These are phyloP conservation scores for Harpagifer antarcticus DNA, from an alignment of 2,797 vertebrate species.

Conservation along the genomic window DNA sequence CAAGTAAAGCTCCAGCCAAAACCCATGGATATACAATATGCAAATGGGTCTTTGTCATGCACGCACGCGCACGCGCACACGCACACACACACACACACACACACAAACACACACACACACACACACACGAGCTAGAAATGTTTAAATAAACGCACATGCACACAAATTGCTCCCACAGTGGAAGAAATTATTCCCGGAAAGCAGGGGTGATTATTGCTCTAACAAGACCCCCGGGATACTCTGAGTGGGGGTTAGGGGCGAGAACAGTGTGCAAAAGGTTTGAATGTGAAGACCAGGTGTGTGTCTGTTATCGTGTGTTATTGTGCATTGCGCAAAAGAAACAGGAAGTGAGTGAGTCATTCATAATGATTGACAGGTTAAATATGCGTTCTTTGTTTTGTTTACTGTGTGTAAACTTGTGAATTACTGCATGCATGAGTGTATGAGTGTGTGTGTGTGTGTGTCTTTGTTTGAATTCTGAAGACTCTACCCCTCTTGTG, in stretches of 20 bases:
- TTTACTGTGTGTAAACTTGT: slow-evolving; percentile 10
- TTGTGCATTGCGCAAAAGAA: no score
- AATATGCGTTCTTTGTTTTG: not conserved
- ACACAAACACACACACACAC: not conserved
- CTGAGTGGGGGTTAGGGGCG: slow-evolving; percentile 24
- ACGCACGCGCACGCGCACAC: not conserved
- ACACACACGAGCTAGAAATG: slow-evolving; percentile 28
- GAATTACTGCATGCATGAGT: not conserved
- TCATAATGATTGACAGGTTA: slow-evolving; percentile 6
- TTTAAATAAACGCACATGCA: slow-evolving; percentile 54
- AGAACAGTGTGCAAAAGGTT: slow-evolving; percentile 16
- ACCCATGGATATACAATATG: slow-evolving; percentile 36
- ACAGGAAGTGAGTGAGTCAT: not conserved
- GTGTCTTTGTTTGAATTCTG: not conserved
- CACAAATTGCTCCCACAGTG: slow-evolving; percentile 61
- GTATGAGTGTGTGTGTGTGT: not conserved
- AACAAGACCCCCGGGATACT: slow-evolving; percentile 48
- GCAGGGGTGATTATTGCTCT: slow-evolving; percentile 62
- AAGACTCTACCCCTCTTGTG: slow-evolving; percentile 11
- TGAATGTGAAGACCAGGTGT: slow-evolving; percentile 53
- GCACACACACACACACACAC: no score
- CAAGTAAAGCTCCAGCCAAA: slow-evolving; percentile 20
- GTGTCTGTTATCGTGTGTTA: slow-evolving; percentile 2
- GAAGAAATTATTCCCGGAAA: slow-evolving; percentile 70
- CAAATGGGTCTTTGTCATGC: slow-evolving; percentile 28